A percentile compares a stretch with the other conserved stretches of the same genome.
Evolutionary conservation across 30 jellyfish, hydroid and myxozoan genomes (phyloP).

Genomic region (Rhopilema esculentum): DNA sequence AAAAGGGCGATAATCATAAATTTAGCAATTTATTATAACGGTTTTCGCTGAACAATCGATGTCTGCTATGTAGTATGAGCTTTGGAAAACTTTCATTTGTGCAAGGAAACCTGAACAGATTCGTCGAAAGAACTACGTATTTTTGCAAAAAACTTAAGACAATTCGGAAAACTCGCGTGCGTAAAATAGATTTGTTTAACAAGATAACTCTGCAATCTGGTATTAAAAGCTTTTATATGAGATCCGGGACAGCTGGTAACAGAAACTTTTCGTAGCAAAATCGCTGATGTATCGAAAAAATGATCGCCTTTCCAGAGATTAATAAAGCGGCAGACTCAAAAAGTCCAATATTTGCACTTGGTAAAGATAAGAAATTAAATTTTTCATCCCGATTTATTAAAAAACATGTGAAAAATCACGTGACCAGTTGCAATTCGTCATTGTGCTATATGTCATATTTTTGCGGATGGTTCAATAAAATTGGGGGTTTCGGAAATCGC

Average conservation of each 20-base stretch:
- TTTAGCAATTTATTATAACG: no score
- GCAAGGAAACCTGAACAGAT: no score
- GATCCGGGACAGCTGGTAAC: background rate
- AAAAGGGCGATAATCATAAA: background rate
- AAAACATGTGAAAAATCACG: background rate
- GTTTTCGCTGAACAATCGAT: no score
- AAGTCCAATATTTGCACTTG: background rate
- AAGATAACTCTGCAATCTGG: background rate
- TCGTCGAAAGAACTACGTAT: no score
- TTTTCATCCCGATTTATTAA: background rate
- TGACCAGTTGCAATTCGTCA: background rate
- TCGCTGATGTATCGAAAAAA: background rate
- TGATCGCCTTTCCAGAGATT: background rate
- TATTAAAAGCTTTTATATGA: background rate
- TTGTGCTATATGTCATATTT: background rate
- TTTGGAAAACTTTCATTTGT: no score
- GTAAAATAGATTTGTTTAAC: background rate
- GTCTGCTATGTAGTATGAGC: no score
- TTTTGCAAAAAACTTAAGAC: no score
- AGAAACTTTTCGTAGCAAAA: background rate
- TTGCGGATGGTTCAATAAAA: no score
- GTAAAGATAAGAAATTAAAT: background rate
- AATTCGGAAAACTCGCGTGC: background rate
- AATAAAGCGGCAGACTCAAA: background rate
- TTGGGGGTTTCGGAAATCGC: no score